Base-by-base conservation (phyloP, 1,140 invertebrate species). In the Protaetia brevitarsis region DNA sequence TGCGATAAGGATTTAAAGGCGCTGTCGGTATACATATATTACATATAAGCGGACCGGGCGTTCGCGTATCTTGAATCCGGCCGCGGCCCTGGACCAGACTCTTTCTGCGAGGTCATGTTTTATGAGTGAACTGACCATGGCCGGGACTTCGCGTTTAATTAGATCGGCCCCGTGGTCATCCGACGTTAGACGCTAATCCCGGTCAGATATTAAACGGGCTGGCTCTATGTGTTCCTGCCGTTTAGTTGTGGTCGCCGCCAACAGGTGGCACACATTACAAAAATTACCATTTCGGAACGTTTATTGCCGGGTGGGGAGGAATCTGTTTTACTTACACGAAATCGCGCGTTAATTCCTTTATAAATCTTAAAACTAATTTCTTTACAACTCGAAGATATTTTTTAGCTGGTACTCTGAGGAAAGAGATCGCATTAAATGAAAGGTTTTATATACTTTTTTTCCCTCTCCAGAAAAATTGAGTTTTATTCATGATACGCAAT, bases 1-100 rank as follows among this genome's bases (percentile, higher is more conserved):
- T 80, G 76, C 72, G 78, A 79, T 79, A 77, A 78, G 76, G 79
- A 78, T 78, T 77, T 76, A 70, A 74, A 28, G 56, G 56, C 26
- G 56, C 56, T 30, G 23, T 30, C 28, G 26, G 56, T 27, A 28
- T 58, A 34, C 7, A 6, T 34, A 6, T 34, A 34, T n/a, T n/a
- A 34, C n/a, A 6, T 34, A 7, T 7, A 34, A 58, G 56, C 13
- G 23, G 34, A n/a, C n/a, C n/a, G 34, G 16, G 13, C 41, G n/a
- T 4, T 21, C 16, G 41, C 41, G 23, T 21, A 45, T 45, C 41
- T 45, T 45, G 41, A 45, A 45, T 45, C 41, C 13, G n/a, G 16
- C 41, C 41, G 41, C 41, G 4, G 16, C 41, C 41, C 3, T 3
- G 10, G 13, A 37, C n/a, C 34, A 16, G 41, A 19, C 41, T 45